Conservation (phyloP, 1,140 invertebrate genomes). For the Colletes gigas region DNA sequence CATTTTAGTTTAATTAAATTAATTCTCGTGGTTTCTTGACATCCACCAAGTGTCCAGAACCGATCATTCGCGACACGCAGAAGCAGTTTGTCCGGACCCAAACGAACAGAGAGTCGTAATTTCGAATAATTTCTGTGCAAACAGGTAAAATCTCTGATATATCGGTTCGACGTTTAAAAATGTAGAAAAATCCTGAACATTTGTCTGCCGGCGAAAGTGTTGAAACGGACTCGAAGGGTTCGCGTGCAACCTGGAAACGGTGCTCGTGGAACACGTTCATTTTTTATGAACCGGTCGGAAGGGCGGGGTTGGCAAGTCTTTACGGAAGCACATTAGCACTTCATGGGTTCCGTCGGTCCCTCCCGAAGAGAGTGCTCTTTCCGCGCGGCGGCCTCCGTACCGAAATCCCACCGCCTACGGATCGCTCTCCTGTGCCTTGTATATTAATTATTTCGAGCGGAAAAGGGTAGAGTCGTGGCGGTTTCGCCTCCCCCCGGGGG, state of each 20-base stretch:
- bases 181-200: too few species aligned
- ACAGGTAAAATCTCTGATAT: too few species aligned
- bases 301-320: conserved; percentile 9
- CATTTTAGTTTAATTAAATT: too few species aligned
- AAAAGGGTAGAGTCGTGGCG: conserved; percentile 47
- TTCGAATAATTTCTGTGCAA: too few species aligned
- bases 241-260: background rate
- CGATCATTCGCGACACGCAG: too few species aligned
- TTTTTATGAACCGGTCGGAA: conserved; percentile 34
- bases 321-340: conserved; percentile 56
- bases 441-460: conserved; percentile 67
- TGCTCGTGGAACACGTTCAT: background rate
- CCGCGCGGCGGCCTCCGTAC: conserved; percentile 30
- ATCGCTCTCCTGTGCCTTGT: conserved; percentile 65
- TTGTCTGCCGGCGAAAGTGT: too few species aligned
- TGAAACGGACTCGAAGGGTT: background rate
- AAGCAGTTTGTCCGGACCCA: too few species aligned
- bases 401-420: conserved; percentile 61
- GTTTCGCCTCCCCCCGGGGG: conserved; percentile 21
- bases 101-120: too few species aligned
- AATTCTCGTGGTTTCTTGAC: too few species aligned
- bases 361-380: conserved; percentile 33
- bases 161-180: too few species aligned
- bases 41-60: too few species aligned
- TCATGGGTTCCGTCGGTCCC: conserved; percentile 41